Evolutionary conservation across 2,797 vertebrate genomes (phyloP).

Genomic region (Diplodus puntazzo): DNA sequence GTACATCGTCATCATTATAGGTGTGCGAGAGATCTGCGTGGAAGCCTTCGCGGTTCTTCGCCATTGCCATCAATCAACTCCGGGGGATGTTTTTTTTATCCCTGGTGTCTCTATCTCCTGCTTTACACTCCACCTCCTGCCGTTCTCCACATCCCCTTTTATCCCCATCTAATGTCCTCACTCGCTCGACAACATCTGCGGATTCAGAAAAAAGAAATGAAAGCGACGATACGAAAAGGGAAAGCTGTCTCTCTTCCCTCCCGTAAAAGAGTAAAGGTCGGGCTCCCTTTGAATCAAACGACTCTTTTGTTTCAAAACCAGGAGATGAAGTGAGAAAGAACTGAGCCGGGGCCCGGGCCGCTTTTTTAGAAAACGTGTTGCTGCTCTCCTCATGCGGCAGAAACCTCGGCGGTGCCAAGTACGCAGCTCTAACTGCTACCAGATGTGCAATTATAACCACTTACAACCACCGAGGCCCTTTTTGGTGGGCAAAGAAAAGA

Average conservation of each 20-base stretch:
- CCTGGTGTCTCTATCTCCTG: conserved; percentile 9
- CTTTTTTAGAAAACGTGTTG: conserved; percentile 44
- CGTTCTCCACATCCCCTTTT: conserved; percentile 9
- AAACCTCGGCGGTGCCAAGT: conserved; percentile 66
- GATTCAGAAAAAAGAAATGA: conserved; percentile 25
- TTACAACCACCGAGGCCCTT: conserved; percentile 58
- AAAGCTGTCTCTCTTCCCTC: conserved; percentile 13
- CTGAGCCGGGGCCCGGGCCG: conserved; percentile 29
- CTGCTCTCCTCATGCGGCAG: conserved; percentile 43
- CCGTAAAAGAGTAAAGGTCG: conserved; percentile 35
- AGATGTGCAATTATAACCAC: conserved; percentile 78
- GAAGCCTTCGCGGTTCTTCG: conserved; percentile 13
- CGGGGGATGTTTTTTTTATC: conserved; percentile 3
- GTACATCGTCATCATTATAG: conserved; percentile 22
- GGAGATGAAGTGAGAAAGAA: conserved; percentile 37
- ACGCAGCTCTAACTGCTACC: conserved; percentile 75
- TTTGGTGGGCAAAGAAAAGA: conserved; percentile 55
- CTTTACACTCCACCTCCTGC: conserved; percentile 20
- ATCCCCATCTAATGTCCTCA: conserved; percentile 11
- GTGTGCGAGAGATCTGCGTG: conserved; percentile 12
- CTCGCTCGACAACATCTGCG: conserved; percentile 13
- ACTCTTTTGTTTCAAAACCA: conserved; percentile 52
- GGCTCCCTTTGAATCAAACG: conserved; percentile 37
- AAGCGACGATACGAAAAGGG: conserved; percentile 11
- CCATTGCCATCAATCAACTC: conserved; percentile 42